Evolutionary conservation across 1,140 invertebrate species (phyloP).

Genomic region (Meloidogyne chitwoodi): DNA sequence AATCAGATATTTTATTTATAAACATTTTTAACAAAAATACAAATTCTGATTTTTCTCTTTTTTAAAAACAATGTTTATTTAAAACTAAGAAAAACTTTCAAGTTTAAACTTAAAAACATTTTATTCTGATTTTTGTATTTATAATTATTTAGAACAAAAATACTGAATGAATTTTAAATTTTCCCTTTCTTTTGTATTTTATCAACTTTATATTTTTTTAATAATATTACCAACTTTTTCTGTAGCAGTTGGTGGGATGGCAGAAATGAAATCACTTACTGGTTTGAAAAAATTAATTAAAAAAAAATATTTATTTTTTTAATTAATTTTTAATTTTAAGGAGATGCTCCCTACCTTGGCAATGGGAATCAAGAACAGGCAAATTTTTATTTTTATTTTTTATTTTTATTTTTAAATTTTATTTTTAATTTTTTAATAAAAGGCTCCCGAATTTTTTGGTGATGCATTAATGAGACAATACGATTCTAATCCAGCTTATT

Average conservation of each 20-base stretch:
- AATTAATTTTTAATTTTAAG: background rate
- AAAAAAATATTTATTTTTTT: too few species aligned
- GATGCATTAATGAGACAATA: slow-evolving; percentile 12
- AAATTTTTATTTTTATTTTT: background rate
- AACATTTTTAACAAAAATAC: too few species aligned
- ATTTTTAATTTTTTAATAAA: too few species aligned
- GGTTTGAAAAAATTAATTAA: background rate
- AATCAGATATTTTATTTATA: too few species aligned
- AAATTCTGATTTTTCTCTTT: too few species aligned
- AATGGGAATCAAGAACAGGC: slow-evolving; percentile 15
- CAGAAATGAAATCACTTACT: slow-evolving; percentile 18
- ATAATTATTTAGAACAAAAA: background rate
- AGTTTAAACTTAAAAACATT: too few species aligned
- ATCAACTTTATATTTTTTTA: background rate
- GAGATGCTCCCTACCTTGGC: slow-evolving; percentile 17
- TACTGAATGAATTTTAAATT: background rate
- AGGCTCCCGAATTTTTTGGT: slow-evolving; percentile 11
- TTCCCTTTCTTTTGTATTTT: background rate
- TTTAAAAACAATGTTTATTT: too few species aligned
- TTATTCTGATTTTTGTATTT: too few species aligned
- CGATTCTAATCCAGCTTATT: slow-evolving; percentile 12
- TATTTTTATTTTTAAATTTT: too few species aligned
- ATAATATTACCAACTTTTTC: background rate
- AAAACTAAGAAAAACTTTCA: too few species aligned
- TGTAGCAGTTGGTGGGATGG: background rate